A percentile compares a stretch with the other conserved stretches of the same genome.
Evolutionary conservation across 2,888 invertebrate genomes (phyloP).

Genomic region (Apomyelois bistriatella): DNA sequence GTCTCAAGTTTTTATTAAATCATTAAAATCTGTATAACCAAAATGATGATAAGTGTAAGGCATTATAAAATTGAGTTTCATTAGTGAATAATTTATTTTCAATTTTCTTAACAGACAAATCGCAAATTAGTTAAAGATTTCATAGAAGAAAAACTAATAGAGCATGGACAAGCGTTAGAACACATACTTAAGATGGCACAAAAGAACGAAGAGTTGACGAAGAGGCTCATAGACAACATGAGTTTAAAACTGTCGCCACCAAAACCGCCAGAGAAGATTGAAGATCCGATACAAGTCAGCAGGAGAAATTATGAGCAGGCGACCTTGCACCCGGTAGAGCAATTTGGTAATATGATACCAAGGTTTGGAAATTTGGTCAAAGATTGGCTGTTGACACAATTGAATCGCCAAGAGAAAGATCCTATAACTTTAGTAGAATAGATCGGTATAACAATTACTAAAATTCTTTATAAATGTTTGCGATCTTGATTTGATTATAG

Average conservation of each 20-base stretch:
- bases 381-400: constrained; percentile 38
- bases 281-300: constrained; percentile 25
- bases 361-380: constrained; percentile 47
- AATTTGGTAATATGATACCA: constrained; percentile 43
- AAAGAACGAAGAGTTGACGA: constrained; percentile 37
- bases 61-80: too few species aligned
- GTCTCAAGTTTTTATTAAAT: too few species aligned
- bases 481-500: not conserved
- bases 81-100: constrained; percentile 9
- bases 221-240: constrained; percentile 41
- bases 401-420: constrained; percentile 29
- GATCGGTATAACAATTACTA: not conserved
- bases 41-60: too few species aligned
- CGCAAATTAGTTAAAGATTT: constrained; percentile 30
- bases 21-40: too few species aligned
- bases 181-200: constrained; percentile 39
- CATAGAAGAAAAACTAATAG: constrained; percentile 47
- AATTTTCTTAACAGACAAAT: constrained; percentile 23
- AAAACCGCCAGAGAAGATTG: constrained; percentile 45
- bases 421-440: constrained; percentile 41
- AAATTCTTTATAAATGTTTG: too few species aligned
- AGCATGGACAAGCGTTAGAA: constrained; percentile 54
- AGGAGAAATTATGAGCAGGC: not conserved
- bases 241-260: constrained; percentile 34
- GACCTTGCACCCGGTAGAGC: constrained; percentile 33